Evolutionary conservation across 1,140 invertebrate genomes (phyloP).

Genomic region (Glossosoma conforme): DNA sequence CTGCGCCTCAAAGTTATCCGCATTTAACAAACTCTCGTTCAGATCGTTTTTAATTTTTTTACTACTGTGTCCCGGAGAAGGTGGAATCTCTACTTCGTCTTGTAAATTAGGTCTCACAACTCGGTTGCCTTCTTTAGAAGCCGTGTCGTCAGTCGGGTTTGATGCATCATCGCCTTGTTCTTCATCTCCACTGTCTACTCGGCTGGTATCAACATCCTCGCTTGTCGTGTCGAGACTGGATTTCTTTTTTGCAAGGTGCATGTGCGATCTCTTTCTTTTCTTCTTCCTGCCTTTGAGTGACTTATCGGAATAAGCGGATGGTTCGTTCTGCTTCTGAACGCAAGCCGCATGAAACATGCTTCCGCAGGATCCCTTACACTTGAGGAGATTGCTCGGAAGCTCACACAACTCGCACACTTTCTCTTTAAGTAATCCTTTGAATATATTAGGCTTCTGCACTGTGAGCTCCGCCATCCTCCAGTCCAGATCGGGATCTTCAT

Average conservation of each 20-base stretch:
- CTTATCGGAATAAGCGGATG: slow-evolving; percentile 23
- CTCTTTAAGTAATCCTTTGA: slow-evolving; percentile 55
- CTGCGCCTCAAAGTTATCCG: slow-evolving; percentile 40
- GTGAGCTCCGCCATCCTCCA: slow-evolving; percentile 32
- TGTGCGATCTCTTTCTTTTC: slow-evolving; percentile 35
- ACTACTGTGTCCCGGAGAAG: background rate
- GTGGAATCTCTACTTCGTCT: background rate
- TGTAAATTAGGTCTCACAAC: too few species aligned
- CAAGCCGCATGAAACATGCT: slow-evolving; percentile 52
- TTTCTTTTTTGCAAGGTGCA: slow-evolving; percentile 28
- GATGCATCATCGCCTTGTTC: too few species aligned
- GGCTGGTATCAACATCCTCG: background rate
- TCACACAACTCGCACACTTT: slow-evolving; percentile 66
- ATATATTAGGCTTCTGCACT: slow-evolving; percentile 51
- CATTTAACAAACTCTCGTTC: slow-evolving; percentile 34
- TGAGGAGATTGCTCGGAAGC: slow-evolving; percentile 53
- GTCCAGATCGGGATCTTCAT: slow-evolving; percentile 9
- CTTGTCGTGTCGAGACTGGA: too few species aligned
- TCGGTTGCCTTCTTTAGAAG: too few species aligned
- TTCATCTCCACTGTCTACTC: slow-evolving; percentile 17
- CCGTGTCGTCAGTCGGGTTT: too few species aligned
- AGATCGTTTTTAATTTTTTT: slow-evolving; percentile 1
- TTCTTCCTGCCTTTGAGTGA: slow-evolving; percentile 41
- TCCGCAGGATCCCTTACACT: slow-evolving; percentile 57
- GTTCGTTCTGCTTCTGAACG: slow-evolving; percentile 34